These are phyloP conservation scores for Sebastes kiyomatsui DNA, from an alignment of 2,797 vertebrate species.

Conservation along the genomic window DNA sequence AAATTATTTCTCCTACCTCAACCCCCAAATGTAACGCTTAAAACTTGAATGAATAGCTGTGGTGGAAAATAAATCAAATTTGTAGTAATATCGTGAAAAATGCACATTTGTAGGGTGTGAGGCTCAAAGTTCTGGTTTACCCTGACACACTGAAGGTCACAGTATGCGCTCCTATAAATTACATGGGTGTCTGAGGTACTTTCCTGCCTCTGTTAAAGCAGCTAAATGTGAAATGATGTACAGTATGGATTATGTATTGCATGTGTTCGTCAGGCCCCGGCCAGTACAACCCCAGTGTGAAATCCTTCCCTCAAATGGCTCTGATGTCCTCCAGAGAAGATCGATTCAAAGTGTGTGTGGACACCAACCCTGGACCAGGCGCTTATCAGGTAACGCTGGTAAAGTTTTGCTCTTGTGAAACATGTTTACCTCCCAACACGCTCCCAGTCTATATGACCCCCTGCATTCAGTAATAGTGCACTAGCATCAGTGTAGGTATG, in stretches of 20 bases:
- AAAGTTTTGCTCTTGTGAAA: background rate
- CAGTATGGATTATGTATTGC: background rate
- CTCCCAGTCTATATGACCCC: background rate
- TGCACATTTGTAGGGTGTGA: background rate
- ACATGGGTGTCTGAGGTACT: background rate
- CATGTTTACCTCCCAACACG: background rate
- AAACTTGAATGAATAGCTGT: background rate
- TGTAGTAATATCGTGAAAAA: background rate
- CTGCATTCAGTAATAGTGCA: background rate
- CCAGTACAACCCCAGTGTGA: slow-evolving; percentile 68
- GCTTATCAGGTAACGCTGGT: slow-evolving; percentile 71
- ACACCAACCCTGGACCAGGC: slow-evolving; percentile 69
- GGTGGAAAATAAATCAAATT: background rate
- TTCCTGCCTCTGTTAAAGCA: background rate
- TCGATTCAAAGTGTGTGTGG: slow-evolving; percentile 69
- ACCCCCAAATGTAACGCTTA: background rate
- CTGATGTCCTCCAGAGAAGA: slow-evolving; percentile 72
- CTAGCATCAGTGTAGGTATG: background rate
- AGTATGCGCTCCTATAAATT: background rate
- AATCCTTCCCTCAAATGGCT: slow-evolving; percentile 59
- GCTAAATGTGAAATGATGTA: background rate
- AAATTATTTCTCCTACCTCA: background rate
- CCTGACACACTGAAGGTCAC: background rate
- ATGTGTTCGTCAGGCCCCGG: slow-evolving; percentile 65
- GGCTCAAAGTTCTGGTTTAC: background rate